phyloP scores from a whole-genome alignment of 2,113 vertebrate genomes.

The Prochilodus magdalenae region DNA sequence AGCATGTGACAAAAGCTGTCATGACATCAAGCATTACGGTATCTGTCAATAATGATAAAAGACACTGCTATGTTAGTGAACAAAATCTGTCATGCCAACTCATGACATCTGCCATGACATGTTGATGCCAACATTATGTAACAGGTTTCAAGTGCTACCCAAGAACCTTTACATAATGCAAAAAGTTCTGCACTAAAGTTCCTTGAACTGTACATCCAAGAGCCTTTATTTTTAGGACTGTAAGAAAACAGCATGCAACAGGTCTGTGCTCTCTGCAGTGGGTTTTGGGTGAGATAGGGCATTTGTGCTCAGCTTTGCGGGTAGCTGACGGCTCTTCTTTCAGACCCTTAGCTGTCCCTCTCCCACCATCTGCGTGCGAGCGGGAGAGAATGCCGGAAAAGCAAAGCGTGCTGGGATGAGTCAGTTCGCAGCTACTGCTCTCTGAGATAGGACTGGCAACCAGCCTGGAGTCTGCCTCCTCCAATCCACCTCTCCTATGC shows the following conservation, averaged over 20 bases:
- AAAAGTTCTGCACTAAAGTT: no score
- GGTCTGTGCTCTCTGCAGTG: background rate
- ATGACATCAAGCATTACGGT: no score
- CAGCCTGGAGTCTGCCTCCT: slow-evolving; percentile 37
- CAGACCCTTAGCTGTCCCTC: slow-evolving; percentile 16
- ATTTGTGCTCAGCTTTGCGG: slow-evolving; percentile 1
- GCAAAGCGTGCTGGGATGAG: slow-evolving; percentile 38
- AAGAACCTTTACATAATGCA: no score
- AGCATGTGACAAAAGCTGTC: no score
- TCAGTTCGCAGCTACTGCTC: slow-evolving; percentile 51
- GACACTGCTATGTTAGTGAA: no score
- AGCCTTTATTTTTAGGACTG: background rate
- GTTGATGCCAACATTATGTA: no score
- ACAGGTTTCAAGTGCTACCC: no score
- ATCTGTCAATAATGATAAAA: no score
- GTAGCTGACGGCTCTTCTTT: background rate
- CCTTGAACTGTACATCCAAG: background rate
- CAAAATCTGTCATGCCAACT: no score
- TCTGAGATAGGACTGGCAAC: slow-evolving; percentile 40
- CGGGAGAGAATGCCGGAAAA: slow-evolving; percentile 19
- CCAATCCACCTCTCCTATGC: background rate
- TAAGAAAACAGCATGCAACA: background rate
- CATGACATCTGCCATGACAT: no score
- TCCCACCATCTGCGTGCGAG: slow-evolving; percentile 40
- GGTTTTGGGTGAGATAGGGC: background rate